Conservation (phyloP, 2,888 invertebrate genomes). For the Amiota communis region DNA sequence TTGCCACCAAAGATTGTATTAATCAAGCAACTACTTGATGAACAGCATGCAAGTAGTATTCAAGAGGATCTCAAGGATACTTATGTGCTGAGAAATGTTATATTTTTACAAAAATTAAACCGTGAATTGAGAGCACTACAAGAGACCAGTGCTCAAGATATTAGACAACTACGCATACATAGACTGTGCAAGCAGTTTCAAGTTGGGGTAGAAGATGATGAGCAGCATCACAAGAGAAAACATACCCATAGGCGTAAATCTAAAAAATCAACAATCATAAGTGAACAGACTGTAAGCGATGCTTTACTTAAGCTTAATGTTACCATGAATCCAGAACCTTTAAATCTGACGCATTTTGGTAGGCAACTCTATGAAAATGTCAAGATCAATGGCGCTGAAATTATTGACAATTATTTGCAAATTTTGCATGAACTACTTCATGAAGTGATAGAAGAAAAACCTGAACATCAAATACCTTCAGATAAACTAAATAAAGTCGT, state of each 20-base stretch:
- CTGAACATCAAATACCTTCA: conserved; percentile 38
- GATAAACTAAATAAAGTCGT: conserved; percentile 48
- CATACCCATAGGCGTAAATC: conserved; percentile 13
- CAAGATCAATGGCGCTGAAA: conserved; percentile 56
- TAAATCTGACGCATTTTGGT: conserved; percentile 56
- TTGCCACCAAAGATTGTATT: conserved; percentile 58
- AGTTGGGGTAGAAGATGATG: not conserved
- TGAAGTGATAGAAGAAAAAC: conserved; percentile 59
- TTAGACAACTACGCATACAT: conserved; percentile 58
- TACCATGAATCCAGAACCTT: not conserved
- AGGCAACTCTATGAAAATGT: conserved; percentile 55
- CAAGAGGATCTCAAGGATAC: conserved; percentile 43
- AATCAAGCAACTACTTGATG: conserved; percentile 63
- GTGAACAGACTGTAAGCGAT: conserved; percentile 47
- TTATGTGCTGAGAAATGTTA: conserved; percentile 56
- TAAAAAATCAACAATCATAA: conserved; percentile 44
- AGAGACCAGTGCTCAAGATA: conserved; percentile 59
- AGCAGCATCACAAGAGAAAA: conserved; percentile 5
- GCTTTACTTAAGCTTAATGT: conserved; percentile 43
- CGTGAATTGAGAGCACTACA: conserved; percentile 46
- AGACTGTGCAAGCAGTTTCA: conserved; percentile 61
- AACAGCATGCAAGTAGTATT: conserved; percentile 30
- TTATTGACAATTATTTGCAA: conserved; percentile 63
- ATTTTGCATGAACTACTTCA: conserved; percentile 56
- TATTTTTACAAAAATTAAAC: conserved; percentile 57